Base-by-base conservation (phyloP, 2,888 invertebrate genomes). In the Idaea dimidiata region DNA sequence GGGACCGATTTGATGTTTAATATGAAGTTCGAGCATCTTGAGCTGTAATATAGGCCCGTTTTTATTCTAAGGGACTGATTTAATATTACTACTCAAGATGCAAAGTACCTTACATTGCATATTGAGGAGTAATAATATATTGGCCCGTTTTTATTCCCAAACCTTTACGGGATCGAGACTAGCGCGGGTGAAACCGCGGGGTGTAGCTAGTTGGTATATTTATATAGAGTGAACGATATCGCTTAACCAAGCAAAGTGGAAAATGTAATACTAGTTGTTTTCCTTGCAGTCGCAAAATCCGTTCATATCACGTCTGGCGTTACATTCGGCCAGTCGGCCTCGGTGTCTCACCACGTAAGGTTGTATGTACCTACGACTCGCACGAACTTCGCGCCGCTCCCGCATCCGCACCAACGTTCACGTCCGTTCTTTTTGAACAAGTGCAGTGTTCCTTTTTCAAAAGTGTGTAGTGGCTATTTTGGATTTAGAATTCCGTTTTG, bases 251-350 rank as follows among this genome's bases (percentile, higher is more conserved):
- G 74, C 75, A 77, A 72, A 74, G 73, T 67, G 68, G 72, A 74
- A 72, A n/a, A n/a, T n/a, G n/a, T 72, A 77, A 77, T 77, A 76
- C 73, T 66, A 86, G 86, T 75, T 59, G 89, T 89, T 90, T 90
- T 89, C 89, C 89, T 89, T 89, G 88, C 84, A 73, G 77, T 79
- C 14, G 8, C 74, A 75, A 82, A 87, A 86, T 86, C 85, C 84
- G 79, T 14, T 43, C 74, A 74, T 82, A 87, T 86, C 86, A 84
- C 84, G 84, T 82, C 81, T 79, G 60, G 62, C 54, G 61, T 58
- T 76, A 79, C 78, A 78, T 66, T 82, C 82, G 67, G 76, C 86
- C 86, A 91, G 91, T 91, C 91, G 91, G 89, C 91, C 91, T 91
- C 91, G 89, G 67, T 67, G 81, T 77, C 76, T 67, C 74, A 74